Percentiles rank a stretch among this genome's conserved stretches.
Evolutionary conservation across 2,797 vertebrate genomes (phyloP).

Genomic region (Petrocephalus schoutedeni): DNA sequence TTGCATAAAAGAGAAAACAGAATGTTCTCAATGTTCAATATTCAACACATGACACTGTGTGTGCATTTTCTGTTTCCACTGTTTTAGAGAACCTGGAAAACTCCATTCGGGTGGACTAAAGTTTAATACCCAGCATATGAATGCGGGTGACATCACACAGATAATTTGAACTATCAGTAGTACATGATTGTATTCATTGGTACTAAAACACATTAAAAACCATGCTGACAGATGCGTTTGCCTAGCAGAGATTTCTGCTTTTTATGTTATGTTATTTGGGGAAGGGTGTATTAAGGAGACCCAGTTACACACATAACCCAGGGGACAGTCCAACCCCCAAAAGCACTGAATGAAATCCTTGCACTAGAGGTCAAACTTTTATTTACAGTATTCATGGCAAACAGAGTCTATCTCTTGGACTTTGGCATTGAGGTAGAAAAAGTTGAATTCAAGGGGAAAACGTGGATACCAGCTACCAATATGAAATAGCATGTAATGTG

Average conservation of each 20-base stretch:
- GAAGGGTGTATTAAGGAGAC: background rate
- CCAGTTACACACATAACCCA: background rate
- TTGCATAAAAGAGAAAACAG: background rate
- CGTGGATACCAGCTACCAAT: background rate
- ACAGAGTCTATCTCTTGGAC: slow-evolving; percentile 17
- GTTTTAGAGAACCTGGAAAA: background rate
- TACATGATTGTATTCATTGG: background rate
- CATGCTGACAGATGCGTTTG: background rate
- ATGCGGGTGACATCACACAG: background rate
- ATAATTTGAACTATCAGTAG: background rate
- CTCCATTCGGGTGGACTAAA: background rate
- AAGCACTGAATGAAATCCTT: background rate
- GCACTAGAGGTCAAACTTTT: background rate
- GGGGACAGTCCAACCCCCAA: background rate
- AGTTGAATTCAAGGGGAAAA: background rate
- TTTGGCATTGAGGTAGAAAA: background rate
- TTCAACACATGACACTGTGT: background rate
- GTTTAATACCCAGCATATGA: background rate
- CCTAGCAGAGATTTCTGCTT: background rate
- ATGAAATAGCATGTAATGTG: background rate
- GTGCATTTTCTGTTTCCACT: background rate
- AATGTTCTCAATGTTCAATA: background rate
- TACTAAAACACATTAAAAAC: background rate
- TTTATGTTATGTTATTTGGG: background rate
- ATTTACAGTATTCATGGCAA: slow-evolving; percentile 21